Conservation (phyloP, 2,888 invertebrate genomes). For the Alloscopus bannaensis region DNA sequence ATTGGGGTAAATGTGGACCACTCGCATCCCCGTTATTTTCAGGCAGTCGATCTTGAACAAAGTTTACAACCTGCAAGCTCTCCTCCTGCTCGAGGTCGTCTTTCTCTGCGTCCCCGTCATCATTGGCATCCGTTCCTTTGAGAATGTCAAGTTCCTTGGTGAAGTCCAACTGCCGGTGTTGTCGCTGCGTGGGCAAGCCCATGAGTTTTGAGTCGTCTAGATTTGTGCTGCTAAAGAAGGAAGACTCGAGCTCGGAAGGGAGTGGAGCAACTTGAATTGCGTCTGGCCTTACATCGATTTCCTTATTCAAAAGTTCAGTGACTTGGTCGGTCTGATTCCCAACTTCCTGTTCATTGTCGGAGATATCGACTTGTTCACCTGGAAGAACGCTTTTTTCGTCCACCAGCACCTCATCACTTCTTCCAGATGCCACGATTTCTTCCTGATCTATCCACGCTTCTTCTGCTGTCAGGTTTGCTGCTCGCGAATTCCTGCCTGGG, state of each 20-base stretch:
- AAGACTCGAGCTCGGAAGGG: neutral
- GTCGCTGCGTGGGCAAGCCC: conserved; percentile 6
- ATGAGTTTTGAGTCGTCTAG: neutral
- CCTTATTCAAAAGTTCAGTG: neutral
- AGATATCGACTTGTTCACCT: neutral
- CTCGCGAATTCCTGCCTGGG: conserved; percentile 56
- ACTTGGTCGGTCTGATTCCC: neutral
- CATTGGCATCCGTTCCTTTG: no score
- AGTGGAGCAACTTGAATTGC: neutral
- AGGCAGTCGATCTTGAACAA: conserved; percentile 48
- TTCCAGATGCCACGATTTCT: neutral
- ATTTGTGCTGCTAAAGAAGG: neutral
- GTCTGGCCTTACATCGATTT: neutral
- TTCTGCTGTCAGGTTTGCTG: conserved; percentile 59
- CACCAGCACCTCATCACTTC: neutral
- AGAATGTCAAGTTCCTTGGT: no score
- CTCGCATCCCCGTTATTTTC: conserved; percentile 14
- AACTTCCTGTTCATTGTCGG: neutral
- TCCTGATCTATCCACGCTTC: conserved; percentile 24
- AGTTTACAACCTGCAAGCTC: conserved; percentile 31
- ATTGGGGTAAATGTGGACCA: neutral
- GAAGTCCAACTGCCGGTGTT: conserved; percentile 42
- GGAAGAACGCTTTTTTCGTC: neutral
- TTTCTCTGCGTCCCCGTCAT: conserved; percentile 20
- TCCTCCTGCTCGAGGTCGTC: neutral